phyloP scores from a whole-genome alignment of 2,113 vertebrate species.

The Hypocryptadius cinnamomeus region DNA sequence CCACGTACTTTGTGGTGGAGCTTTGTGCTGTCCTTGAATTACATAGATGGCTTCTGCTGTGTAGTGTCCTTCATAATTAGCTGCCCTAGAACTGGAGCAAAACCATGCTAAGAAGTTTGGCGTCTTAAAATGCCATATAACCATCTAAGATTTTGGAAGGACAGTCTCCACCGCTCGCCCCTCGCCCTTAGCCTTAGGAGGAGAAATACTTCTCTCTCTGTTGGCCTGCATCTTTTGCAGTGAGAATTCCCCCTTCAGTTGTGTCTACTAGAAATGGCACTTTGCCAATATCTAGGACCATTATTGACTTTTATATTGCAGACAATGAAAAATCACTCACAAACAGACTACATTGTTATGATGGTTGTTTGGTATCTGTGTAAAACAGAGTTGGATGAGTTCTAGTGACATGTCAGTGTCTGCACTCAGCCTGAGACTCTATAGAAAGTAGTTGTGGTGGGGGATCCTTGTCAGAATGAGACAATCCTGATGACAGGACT shows the following conservation, averaged over 20 bases:
- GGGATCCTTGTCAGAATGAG: neutral
- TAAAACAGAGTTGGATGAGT: neutral
- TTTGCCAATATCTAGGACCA: neutral
- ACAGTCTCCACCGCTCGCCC: neutral
- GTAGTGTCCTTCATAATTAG: neutral
- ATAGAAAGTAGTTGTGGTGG: neutral
- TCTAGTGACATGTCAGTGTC: neutral
- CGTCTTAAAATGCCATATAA: neutral
- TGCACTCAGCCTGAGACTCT: neutral
- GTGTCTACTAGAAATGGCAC: neutral
- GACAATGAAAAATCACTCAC: neutral
- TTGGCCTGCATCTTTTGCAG: neutral
- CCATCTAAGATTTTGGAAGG: neutral
- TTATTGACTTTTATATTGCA: neutral
- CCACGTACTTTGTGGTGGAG: neutral
- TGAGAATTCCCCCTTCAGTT: neutral
- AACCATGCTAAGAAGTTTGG: neutral
- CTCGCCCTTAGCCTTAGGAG: neutral
- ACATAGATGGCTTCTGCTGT: neutral
- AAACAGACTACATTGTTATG: neutral
- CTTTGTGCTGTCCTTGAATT: neutral
- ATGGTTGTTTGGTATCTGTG: neutral
- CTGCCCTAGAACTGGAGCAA: neutral
- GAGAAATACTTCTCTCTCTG: neutral
- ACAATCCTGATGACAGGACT: neutral